Evolutionary conservation across 2,797 vertebrate species (phyloP).

Genomic region (Rhinella marina): DNA sequence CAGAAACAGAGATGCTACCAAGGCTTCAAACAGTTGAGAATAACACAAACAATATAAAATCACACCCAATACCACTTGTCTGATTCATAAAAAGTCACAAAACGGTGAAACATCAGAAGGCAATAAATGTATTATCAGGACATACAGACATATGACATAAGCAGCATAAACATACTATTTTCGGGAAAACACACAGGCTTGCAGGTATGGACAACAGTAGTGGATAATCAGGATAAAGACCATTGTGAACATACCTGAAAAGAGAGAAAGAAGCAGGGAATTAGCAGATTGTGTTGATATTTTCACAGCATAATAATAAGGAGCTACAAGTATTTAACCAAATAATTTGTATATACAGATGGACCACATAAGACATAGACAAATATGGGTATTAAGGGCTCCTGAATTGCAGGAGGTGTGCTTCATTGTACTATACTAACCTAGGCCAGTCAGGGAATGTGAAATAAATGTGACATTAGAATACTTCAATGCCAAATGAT

Average conservation of each 20-base stretch:
- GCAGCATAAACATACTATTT: constrained; percentile 28
- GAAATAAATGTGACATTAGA: neutral
- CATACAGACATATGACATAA: neutral
- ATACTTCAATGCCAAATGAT: neutral
- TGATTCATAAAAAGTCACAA: neutral
- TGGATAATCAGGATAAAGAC: constrained; percentile 32
- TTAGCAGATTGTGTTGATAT: constrained; percentile 5
- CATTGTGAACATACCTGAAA: constrained; percentile 36
- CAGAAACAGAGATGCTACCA: neutral
- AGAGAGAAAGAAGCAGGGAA: constrained; percentile 32
- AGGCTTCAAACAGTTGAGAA: neutral
- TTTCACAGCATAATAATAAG: neutral
- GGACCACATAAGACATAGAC: neutral
- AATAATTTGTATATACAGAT: constrained; percentile 17
- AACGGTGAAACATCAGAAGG: neutral
- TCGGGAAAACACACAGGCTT: neutral
- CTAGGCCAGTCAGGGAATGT: neutral
- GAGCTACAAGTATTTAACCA: neutral
- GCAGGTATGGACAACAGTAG: constrained; percentile 3
- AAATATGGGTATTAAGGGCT: neutral
- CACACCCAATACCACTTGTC: neutral
- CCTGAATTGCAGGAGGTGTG: neutral
- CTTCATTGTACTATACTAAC: constrained; percentile 22
- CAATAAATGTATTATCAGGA: neutral
- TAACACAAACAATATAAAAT: neutral